These are phyloP conservation scores for Zophobas morio DNA, from an alignment of 1,140 invertebrate genomes.

Conservation along the genomic window DNA sequence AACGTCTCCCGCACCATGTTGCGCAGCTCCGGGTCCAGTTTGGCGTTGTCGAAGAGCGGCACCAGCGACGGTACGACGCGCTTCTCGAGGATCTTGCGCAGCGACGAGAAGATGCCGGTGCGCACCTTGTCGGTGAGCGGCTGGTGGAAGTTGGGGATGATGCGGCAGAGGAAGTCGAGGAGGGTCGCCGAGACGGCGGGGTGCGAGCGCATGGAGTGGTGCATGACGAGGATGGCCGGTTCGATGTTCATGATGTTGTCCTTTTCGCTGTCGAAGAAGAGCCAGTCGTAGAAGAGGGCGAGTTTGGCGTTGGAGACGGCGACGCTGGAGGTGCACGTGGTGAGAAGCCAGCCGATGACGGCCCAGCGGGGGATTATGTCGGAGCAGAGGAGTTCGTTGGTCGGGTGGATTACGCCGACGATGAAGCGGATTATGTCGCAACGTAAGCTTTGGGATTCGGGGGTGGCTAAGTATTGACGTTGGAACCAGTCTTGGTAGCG, in stretches of 20 bases:
- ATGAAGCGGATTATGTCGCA: conserved; percentile 98
- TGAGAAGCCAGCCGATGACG: conserved; percentile 97
- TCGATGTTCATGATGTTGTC: conserved; percentile 99
- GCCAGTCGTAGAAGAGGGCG: conserved; percentile 97
- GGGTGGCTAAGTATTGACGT: conserved; percentile 95
- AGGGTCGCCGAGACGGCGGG: conserved; percentile 95
- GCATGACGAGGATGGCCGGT: conserved; percentile 98
- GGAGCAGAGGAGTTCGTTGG: conserved; percentile 97
- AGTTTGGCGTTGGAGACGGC: conserved; percentile 96
- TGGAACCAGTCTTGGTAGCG: conserved; percentile 99
- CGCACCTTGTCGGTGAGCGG: conserved; percentile 87
- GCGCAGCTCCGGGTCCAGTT: conserved; percentile 91
- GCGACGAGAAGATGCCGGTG: conserved; percentile 92
- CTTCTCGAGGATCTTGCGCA: conserved; percentile 95
- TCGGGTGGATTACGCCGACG: conserved; percentile 97
- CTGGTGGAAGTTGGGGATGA: conserved; percentile 95
- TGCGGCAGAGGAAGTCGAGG: conserved; percentile 96
- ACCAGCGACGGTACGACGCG: conserved; percentile 90
- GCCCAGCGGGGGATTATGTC: conserved; percentile 99
- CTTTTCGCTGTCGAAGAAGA: conserved; percentile 95
- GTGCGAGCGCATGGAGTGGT: conserved; percentile 96
- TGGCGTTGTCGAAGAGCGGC: conserved; percentile 93
- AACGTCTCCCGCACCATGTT: conserved; percentile 91
- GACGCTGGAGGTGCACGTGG: conserved; percentile 94
- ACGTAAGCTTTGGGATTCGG: conserved; percentile 94